phyloP scores from a whole-genome alignment of 2,797 vertebrate genomes.

The Vespertilio murinus region DNA sequence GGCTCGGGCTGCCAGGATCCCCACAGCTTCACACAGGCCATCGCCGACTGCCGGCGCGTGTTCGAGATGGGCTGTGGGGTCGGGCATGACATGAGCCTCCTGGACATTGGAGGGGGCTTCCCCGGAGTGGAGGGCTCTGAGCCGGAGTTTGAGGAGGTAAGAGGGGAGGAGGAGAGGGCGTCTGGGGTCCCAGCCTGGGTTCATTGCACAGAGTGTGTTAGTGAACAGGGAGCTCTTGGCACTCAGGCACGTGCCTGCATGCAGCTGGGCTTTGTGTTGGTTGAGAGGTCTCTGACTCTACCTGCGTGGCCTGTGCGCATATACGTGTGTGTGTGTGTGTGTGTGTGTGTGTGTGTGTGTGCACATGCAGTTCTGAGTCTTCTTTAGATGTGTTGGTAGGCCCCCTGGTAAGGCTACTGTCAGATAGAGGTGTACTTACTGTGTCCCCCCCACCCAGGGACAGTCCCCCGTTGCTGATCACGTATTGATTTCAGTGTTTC shows the following conservation, averaged over 20 bases:
- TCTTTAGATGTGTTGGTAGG: no score
- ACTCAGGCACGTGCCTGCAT: rapidly evolving
- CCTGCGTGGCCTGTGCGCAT: rapidly evolving
- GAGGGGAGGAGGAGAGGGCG: background rate
- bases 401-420: no score
- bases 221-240: no score
- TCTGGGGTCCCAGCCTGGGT: background rate
- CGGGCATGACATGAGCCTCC: background rate
- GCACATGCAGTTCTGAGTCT: no score
- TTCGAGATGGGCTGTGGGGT: conserved; percentile 66
- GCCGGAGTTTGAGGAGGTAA: conserved; percentile 73
- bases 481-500: no score
- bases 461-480: no score
- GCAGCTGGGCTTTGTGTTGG: background rate
- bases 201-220: no score
- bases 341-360: no score
- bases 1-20: conserved; percentile 54
- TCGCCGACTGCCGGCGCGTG: background rate
- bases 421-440: no score
- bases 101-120: conserved; percentile 73
- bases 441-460: no score
- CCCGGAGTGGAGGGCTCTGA: background rate
- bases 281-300: background rate
- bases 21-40: conserved; percentile 45
- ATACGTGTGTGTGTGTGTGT: no score